Evolutionary conservation across 2,888 invertebrate genomes (phyloP), one percentile per base, ranked within the genome.

Genomic region (Priocnemis perturbator): DNA sequence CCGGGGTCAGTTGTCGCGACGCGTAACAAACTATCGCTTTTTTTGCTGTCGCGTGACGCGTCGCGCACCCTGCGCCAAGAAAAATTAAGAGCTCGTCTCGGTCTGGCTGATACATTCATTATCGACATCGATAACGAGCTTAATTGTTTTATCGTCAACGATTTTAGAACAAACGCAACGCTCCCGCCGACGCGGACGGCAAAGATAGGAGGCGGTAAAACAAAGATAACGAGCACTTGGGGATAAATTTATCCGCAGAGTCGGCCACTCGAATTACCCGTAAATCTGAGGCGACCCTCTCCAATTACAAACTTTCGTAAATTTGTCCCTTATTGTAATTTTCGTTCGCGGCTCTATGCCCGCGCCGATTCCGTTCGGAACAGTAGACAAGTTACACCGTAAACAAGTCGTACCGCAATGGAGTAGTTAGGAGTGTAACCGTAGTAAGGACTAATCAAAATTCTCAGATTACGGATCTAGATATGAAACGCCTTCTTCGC

Each of bases 61-160:
- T 37, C 37, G 37, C 11, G 37, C 11, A 11, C 37, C n/a, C 56
- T 30, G 17, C 56, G n/a, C 17, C 15, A 30, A 11, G 17, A 19
- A 56, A 56, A 56, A 56, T 56, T 26, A 56, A 17, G 30, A 9
- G 37, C 37, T 56, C 30, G 56, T 56, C 19, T 21, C 11, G 30
- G 26, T 23, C 7, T 7, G 26, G 5, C 11, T 21, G 23, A 17
- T 47, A 21, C 53, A 53, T 71, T 69, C 67, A 60, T 76, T 76
- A 76, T 71, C 59, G 60, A 26, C 60, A 55, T 65, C 64, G 69
- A 64, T 73, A 73, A 67, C 67, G 57, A 67, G 53, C 57, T 30
- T 44, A 71, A 71, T 69, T 71, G 63, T 77, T 67, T 77, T 68
- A 65, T 62, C 64, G 48, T 67, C 69, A 67, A 69, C 60, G 52